Base-by-base conservation (phyloP, 2,888 invertebrate genomes). In the Philaethria dido region DNA sequence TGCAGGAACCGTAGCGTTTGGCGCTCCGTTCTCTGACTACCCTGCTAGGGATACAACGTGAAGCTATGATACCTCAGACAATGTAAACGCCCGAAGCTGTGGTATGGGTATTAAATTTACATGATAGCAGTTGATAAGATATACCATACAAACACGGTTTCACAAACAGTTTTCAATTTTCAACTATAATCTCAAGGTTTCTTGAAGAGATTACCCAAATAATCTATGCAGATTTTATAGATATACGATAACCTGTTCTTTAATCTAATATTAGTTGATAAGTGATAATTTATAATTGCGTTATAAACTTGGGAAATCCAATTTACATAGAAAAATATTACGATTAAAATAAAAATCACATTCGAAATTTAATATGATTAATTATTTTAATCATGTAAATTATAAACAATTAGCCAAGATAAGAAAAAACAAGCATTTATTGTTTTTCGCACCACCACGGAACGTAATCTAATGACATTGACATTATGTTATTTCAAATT, bases 101-200 rank as follows among this genome's bases (percentile, higher is more conserved):
- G 11, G 4, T 14, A 18, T 47, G n/a, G 6, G 59, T 64, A 50
- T 25, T 50, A 52, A 66, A 61, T 57, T 22, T 18, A 20, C 44
- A 13, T 61, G 66, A 69, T 69, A 69, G 55, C 36, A 18, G 29
- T 25, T 57, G 69, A 69, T 69, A 69, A 69, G 61, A 67, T 69
- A 66, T 16, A 47, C 3, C 33, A 52, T 33, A 64, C 64, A 69
- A 66, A 69, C 64, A 64, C 18, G 33, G 18, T 50, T 64, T 54
- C 20, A 18, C 25, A 64, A 62, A 69, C 67, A 64, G 33, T 54
- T 59, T 45, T 44, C 42, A 48, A 52, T 60, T 69, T 48, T 59
- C 14, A 33, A 18, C 14, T 29, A 36, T 62, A 63, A 62, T 63
- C 63, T 59, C 63, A 66, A 69, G 66, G 64, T 64, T 67, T 25